Evolutionary conservation across 2,888 invertebrate genomes (phyloP), one percentile per base, ranked within the genome.

Genomic region (Ectobius pallidus): DNA sequence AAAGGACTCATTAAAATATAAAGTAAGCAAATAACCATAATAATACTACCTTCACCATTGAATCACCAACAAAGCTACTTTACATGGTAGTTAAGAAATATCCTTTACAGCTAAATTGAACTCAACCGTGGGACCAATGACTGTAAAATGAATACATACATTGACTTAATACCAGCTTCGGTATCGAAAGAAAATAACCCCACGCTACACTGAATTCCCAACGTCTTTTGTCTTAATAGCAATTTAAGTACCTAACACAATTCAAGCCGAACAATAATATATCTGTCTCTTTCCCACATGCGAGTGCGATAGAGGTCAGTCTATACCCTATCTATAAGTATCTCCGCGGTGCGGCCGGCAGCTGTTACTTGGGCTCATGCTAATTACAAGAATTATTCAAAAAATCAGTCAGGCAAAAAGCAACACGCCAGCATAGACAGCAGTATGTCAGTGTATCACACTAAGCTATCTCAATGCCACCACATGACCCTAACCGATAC

Each of bases 371-470:
- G 49, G 20, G n/a, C 25, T 46, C 32, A 18, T 16, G 25, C n/a
- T 73, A 73, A 73, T 73, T 73, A 73, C 58, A 73, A 73, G 73
- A 73, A 73, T 73, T 73, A 73, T 73, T 67, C 73, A 73, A 71
- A 73, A 65, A 73, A 71, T 73, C 71, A 68, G 70, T 73, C 67
- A 71, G 70, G 71, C 71, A 46, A 58, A 49, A 58, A 71, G 34
- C 42, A 73, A 70, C 70, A 70, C 58, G 70, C 70, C 61, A 70
- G 42, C 7, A 65, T 65, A 65, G 65, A 44, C 65, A 65, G n/a
- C n/a, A n/a, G n/a, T n/a, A 22, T 14, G 34, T 18, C 7, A 32
- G 52, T 52, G 16, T 44, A 69, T 69, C 44, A 32, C 2, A 14
- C 7, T 7, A n/a, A n/a, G n/a, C 44, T 44, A 22, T 44, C 44